These are phyloP conservation scores for Trachelus tabidus DNA, from an alignment of 2,888 invertebrate species.

Conservation along the genomic window DNA sequence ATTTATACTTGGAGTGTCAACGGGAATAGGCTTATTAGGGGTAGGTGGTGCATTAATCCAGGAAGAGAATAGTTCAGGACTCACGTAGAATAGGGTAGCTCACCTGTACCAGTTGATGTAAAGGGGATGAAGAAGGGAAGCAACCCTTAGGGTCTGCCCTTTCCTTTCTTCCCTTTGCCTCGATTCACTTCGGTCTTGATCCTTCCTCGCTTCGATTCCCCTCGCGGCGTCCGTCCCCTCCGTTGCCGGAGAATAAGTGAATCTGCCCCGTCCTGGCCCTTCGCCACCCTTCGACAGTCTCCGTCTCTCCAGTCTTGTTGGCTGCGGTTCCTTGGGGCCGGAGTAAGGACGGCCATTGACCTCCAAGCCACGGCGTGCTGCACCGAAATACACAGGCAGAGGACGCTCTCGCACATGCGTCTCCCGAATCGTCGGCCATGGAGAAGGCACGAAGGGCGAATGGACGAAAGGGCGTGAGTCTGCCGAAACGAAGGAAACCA, in stretches of 20 bases:
- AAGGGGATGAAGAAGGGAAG: not conserved
- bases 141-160: not conserved
- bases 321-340: constrained; percentile 51
- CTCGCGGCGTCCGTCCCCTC: not conserved
- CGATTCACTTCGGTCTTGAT: not conserved
- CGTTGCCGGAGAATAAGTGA: not conserved
- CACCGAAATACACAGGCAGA: constrained; percentile 61
- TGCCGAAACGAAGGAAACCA: constrained; percentile 29
- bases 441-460: constrained; percentile 40
- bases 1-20: not conserved
- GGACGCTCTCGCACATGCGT: constrained; percentile 55
- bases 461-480: constrained; percentile 36
- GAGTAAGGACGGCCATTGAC: constrained; percentile 67
- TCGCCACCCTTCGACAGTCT: constrained; percentile 11
- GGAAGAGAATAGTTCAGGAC: not conserved
- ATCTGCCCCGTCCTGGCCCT: not conserved
- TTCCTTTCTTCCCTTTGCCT: not conserved
- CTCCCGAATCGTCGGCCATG: constrained; percentile 16
- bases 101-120: not conserved
- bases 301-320: constrained; percentile 26
- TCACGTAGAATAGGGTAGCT: not conserved
- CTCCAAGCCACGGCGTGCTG: constrained; percentile 59
- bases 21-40: not conserved
- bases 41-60: not conserved
- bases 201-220: constrained; percentile 25